Conservation (phyloP, 2,113 vertebrate species). For the Grammomys dolichurus region DNA sequence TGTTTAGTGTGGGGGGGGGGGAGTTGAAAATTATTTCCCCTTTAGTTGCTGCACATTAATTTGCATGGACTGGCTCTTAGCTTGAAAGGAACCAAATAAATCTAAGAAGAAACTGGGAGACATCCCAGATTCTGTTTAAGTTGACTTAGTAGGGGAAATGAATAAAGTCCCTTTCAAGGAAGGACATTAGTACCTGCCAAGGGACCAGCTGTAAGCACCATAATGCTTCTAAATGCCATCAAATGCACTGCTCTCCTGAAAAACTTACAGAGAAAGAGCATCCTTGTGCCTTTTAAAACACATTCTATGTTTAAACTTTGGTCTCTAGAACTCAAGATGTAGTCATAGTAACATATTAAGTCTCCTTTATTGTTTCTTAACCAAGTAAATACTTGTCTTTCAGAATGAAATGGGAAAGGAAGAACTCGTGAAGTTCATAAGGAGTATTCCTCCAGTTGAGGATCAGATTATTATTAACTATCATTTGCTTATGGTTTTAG, state of each 20-base stretch:
- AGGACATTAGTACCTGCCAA: slow-evolving; percentile 31
- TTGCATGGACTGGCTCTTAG: slow-evolving; percentile 41
- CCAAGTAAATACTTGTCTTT: slow-evolving; percentile 34
- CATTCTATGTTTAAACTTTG: slow-evolving; percentile 13
- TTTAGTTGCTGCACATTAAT: slow-evolving; percentile 58
- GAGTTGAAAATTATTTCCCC: slow-evolving; percentile 69
- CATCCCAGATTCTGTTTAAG: slow-evolving; percentile 64
- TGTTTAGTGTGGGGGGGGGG: background rate
- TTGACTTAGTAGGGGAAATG: slow-evolving; percentile 26
- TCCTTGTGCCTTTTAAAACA: background rate
- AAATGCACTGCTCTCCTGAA: background rate
- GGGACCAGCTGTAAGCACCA: slow-evolving; percentile 36
- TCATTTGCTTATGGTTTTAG: slow-evolving; percentile 37
- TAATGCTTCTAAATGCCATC: slow-evolving; percentile 47
- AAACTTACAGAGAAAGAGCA: background rate
- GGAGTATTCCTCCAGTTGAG: background rate
- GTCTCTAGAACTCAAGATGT: background rate
- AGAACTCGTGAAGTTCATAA: background rate
- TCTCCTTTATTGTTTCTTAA: slow-evolving; percentile 11
- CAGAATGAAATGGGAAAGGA: background rate
- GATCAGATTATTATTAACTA: slow-evolving; percentile 7
- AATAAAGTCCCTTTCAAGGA: slow-evolving; percentile 68
- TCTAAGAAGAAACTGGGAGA: slow-evolving; percentile 77
- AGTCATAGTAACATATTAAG: background rate
- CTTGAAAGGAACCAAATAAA: slow-evolving; percentile 62